Evolutionary conservation across 2,888 invertebrate genomes (phyloP), one percentile per base, ranked within the genome.

Genomic region (Octonoba sinensis): DNA sequence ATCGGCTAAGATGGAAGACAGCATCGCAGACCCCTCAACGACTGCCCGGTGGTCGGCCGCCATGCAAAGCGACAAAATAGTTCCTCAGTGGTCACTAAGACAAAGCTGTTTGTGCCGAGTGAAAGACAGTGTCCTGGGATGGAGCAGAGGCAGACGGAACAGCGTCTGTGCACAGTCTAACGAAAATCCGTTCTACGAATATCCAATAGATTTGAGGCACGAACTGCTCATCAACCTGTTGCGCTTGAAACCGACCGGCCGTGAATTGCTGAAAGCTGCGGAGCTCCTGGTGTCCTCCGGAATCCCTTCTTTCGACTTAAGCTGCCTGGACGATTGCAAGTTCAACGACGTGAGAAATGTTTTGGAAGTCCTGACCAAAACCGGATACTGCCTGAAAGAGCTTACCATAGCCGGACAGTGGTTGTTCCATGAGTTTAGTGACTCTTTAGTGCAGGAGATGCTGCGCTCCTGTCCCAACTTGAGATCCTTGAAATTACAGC

Each of bases 151-250:
- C 13, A 62, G 83, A 24, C 44, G 72, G n/a, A 79, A 77, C 56
- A 83, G 72, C 60, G 74, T 74, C 11, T 56, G 18, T 16, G 54
- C 65, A 12, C 57, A 70, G 15, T 72, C 62, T 6, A 64, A n/a
- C 51, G 69, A 84, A 44, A 82, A 84, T 20, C 84, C 84, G 3
- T 84, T 84, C 59, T 56, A 78, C 62, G 69, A 84, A 15, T 84
- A 74, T 27, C 85, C 85, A 11, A 83, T 85, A 3, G 65, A 84
- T 46, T 56, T 84, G n/a, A 66, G 85, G 36, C 85, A 85, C 49
- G 83, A 84, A 27, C 71, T 85, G 15, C 60, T 85, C 56, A 82
- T 84, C 62, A 82, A 84, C 46, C 22, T 85, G 66, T 57, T 85
- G 56, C 74, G 84, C 2, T 70, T 83, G 46, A 81, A 75, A 66